Evolutionary conservation across 1,140 invertebrate species (phyloP), one percentile per base, ranked within the genome.

Genomic region (Hycleus phaleratus): DNA sequence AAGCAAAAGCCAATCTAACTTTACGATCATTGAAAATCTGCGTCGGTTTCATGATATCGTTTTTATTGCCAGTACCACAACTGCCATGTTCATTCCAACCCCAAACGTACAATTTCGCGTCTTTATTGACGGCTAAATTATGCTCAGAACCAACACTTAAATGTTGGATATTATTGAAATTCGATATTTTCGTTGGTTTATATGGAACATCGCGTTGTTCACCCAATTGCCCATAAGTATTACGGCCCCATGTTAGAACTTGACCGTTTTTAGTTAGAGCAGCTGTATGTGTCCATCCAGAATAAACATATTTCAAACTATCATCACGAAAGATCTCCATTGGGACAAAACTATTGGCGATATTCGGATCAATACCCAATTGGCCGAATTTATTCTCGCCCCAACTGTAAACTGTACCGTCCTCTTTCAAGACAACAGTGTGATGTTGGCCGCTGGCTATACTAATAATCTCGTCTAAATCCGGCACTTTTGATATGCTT

Each of bases 21-120:
- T 68, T 71, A 26, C 58, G 68, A 45, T 71, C 65, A 32, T 60
- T 60, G 9, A 76, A 65, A 43, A 81, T 60, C 12, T 70, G 69
- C 42, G 61, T 68, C 6, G 71, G 72, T 56, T 69, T 66, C 43
- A 73, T 72, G 40, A 89, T 74, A 72, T 88, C 81, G 24, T 80
- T 76, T 18, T 77, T 81, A 46, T 77, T 73, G 39, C 83, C 83
- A 60, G 83, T 86, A 58, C 90, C 91, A 72, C 90, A 92, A 67
- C 90, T 91, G 24, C 87, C 86, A 75, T 94, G 91, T 64, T 94
- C 91, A 75, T 93, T 93, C 90, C 90, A 94, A 4, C 91, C 91
- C 90, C 90, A 93, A n/a, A 83, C 82, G 56, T 82, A 83, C 2
- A 91, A 64, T 44, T 77, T 73, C 12, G 81, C 81, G 57, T 80